Conservation (phyloP, 2,888 invertebrate species). For the Harpalus rufipes region DNA sequence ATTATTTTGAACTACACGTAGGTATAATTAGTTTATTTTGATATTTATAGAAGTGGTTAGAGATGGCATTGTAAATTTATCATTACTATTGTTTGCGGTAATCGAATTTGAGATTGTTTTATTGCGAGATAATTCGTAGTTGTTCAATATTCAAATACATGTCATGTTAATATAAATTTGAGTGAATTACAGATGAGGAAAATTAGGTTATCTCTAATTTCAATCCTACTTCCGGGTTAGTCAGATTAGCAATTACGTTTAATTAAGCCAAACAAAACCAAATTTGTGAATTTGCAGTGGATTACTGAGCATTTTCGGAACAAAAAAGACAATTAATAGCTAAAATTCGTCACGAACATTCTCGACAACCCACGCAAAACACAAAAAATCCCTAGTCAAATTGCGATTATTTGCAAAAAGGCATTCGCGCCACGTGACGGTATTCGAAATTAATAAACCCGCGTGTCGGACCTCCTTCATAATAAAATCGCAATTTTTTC, state of each 20-base stretch:
- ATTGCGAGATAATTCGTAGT: neutral
- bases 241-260: constrained; percentile 27
- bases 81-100: constrained; percentile 1
- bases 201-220: constrained; percentile 38
- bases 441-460: constrained; percentile 60
- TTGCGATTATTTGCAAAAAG: constrained; percentile 46
- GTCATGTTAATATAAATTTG: constrained; percentile 5
- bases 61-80: neutral
- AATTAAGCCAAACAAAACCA: constrained; percentile 45
- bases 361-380: constrained; percentile 12
- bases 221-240: constrained; percentile 21
- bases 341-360: constrained; percentile 21
- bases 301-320: constrained; percentile 2
- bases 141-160: constrained; percentile 21
- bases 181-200: constrained; percentile 15
- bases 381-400: constrained; percentile 26
- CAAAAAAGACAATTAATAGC: constrained; percentile 43
- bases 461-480: constrained; percentile 52
- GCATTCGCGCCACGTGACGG: constrained; percentile 26
- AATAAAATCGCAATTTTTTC: constrained; percentile 63
- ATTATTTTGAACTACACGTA: no score
- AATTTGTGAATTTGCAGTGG: constrained; percentile 29
- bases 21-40: neutral
- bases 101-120: neutral
- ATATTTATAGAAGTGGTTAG: neutral